A percentile compares a stretch with the other conserved stretches of the same genome.
Conservation (phyloP, 2,888 invertebrate genomes). For the Chrysomela aeneicollis region DNA sequence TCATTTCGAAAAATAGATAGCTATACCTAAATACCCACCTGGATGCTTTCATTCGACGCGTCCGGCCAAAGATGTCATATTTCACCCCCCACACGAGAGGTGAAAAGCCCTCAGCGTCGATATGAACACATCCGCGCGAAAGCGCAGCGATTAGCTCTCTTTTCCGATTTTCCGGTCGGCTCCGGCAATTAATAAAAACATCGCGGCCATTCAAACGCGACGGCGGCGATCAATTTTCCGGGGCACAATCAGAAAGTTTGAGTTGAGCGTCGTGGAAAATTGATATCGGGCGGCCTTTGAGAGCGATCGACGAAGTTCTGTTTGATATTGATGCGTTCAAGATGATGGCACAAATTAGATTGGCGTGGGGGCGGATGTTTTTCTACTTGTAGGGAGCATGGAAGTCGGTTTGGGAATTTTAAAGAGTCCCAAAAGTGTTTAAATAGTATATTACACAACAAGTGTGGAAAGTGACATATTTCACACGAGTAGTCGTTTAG, state of each 20-base stretch:
- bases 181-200: conserved; percentile 16
- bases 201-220: conserved; percentile 16
- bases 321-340: conserved; percentile 11
- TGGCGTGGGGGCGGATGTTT: neutral
- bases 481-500: too few relatives aligned
- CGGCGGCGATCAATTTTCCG: conserved; percentile 10
- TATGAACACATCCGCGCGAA: neutral
- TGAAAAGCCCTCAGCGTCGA: neutral
- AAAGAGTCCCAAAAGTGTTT: too few relatives aligned
- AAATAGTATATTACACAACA: too few relatives aligned
- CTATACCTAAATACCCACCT: neutral
- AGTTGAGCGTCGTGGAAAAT: conserved; percentile 7
- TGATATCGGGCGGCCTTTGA: conserved; percentile 10
- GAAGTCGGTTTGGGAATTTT: too few relatives aligned
- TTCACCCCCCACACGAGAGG: neutral
- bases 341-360: neutral
- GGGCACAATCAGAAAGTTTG: conserved; percentile 17
- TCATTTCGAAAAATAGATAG: too few relatives aligned
- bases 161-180: neutral
- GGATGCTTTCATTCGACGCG: neutral
- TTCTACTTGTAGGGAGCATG: too few relatives aligned
- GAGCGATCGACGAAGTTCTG: neutral
- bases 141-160: conserved; percentile 7
- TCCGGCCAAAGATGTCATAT: neutral
- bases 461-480: too few relatives aligned